Evolutionary conservation across 2,113 vertebrate species (phyloP).

Genomic region (Prochilodus magdalenae): DNA sequence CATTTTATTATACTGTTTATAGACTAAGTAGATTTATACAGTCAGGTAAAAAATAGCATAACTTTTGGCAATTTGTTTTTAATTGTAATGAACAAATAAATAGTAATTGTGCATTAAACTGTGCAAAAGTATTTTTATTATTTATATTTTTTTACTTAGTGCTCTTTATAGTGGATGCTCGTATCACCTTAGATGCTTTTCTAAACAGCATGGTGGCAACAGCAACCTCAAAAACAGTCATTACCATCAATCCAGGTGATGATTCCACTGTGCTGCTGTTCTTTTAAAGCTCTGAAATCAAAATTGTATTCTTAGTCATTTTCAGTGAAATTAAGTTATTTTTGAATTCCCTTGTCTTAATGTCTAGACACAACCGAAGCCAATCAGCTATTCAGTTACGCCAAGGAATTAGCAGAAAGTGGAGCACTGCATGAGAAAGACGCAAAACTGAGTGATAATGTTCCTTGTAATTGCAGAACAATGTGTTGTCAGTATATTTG

Average conservation of each 20-base stretch:
- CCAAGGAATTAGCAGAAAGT: constrained; percentile 80
- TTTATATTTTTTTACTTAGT: constrained; percentile 76
- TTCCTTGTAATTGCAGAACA: constrained; percentile 75
- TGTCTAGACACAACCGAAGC: constrained; percentile 89
- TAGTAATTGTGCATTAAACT: too few relatives aligned
- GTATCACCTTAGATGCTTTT: constrained; percentile 93
- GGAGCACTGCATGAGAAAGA: constrained; percentile 78
- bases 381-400: constrained; percentile 84
- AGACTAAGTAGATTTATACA: constrained; percentile 2
- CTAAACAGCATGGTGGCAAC: constrained; percentile 90
- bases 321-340: not conserved
- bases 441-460: constrained; percentile 74
- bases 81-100: too few relatives aligned
- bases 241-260: constrained; percentile 95
- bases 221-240: constrained; percentile 91
- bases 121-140: too few relatives aligned
- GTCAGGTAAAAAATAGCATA: too few relatives aligned
- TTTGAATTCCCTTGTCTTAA: not conserved
- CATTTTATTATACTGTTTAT: constrained; percentile 58
- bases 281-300: not conserved
- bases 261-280: constrained; percentile 8
- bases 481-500: not conserved
- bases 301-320: not conserved
- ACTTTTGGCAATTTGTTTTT: too few relatives aligned
- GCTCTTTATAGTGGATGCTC: constrained; percentile 91